Base-by-base conservation (phyloP, 2,797 vertebrate genomes). In the Nyctibius grandis region DNA sequence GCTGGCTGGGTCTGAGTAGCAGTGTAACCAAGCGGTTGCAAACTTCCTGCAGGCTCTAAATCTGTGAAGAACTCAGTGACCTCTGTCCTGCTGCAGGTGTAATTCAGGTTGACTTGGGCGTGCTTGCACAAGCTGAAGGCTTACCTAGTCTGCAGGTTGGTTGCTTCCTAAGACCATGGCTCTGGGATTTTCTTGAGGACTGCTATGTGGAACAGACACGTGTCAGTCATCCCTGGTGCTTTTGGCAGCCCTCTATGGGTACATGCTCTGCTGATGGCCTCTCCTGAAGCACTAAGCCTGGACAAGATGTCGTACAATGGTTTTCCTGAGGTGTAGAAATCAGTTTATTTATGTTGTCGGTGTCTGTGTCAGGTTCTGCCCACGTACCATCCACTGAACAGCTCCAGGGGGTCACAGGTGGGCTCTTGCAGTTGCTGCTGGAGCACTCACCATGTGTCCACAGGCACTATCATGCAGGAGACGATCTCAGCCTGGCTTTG, bases 201-300 rank as follows among this genome's bases (percentile, higher is more conserved):
- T 47, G 16, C 45, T 18, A 1, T 8, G 6, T 23, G 63, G 47
- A 40, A 8, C 74, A 56, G 60, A 5, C 6, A 0, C 0, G 22
- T 22, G 26, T 36, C n/a, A 9, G 26, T 21, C 19, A 9, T 28
- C 22, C 6, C 45, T 20, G 34, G 36, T 47, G 77, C 40, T 68
- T 42, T 7, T 42, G 73, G 50, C n/a, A 76, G 40, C 34, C 40
- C 20, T 54, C 40, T n/a, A 3, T 17, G 36, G 51, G 45, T 36
- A 1, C 20, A 1, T 17, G 19, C 33, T 57, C 65, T 68, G 85
- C 59, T 33, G 22, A 9, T 31, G 78, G 47, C 69, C 44, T n/a
- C 31, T 83, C 12, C 33, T 9, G 11, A 28, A 65, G 60, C 50
- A 22, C 15, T 22, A 8, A 40, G n/a, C 19, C 44, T 70, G 56